Base-by-base conservation (phyloP, 2,888 invertebrate species). In the Bimastos eiseni region DNA sequence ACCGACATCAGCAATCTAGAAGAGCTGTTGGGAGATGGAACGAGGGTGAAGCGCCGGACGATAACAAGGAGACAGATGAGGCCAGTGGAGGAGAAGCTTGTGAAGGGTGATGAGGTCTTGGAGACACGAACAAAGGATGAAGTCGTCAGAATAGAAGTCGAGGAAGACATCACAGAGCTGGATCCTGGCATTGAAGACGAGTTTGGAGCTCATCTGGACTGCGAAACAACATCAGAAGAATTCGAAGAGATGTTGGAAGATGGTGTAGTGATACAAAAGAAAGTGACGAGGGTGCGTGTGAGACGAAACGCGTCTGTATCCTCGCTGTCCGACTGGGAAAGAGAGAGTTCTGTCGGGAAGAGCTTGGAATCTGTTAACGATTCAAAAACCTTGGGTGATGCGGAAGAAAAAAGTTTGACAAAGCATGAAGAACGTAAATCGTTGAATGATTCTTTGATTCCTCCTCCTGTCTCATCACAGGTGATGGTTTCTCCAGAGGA, bases 171-270 rank as follows among this genome's bases (percentile, higher is more conserved):
- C 30, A 33, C 90, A 15, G 90, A 91, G 30, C 49, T 92, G 41
- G 55, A 90, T 0, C 90, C 91, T 15, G 92, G 91, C 21, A 88
- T 92, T 19, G 37, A 33, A 24, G 88, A 90, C 34, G 91, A 91
- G 89, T 49, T 44, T 30, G 89, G 55, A 30, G 88, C 88, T 2
- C 44, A 91, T 41, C 21, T 91, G 17, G 89, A 89, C 83, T 90
- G 84, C 5, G 86, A 90, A 24, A 91, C 90, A 0, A 89, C 83
- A n/a, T 90, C 91, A n/a, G 89, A 91, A 37, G 90, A 92, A 83
- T 88, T 89, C 24, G 90, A 91, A 15, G 92, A 92, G 55, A 89
- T 83, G 33, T 88, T 92, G 49, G 91, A 91, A 19, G 88, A 89
- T 37, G 92, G 92, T 5, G 33, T 89, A 17, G 84, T 90, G 37